These are phyloP conservation scores for Aulostomus chinensis DNA, from an alignment of 2,797 vertebrate genomes.

Conservation along the genomic window DNA sequence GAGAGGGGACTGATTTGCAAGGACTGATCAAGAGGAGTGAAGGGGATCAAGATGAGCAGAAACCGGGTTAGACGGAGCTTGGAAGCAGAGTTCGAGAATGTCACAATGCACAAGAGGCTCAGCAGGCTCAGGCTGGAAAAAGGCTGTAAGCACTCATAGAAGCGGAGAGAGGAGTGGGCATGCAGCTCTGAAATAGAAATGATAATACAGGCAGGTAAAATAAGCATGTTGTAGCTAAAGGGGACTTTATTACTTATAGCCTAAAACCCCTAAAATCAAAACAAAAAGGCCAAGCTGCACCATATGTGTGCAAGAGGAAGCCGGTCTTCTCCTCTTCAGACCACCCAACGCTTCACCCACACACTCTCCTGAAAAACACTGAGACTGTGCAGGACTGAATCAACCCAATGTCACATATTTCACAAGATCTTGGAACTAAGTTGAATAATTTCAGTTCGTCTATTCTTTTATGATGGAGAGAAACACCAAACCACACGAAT, in stretches of 20 bases:
- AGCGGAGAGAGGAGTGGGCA: slow-evolving; percentile 29
- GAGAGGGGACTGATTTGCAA: slow-evolving; percentile 56
- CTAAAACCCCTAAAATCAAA: slow-evolving; percentile 82
- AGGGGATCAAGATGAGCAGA: slow-evolving; percentile 20
- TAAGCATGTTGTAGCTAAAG: slow-evolving; percentile 82
- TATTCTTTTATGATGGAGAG: slow-evolving; percentile 47
- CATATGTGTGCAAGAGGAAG: slow-evolving; percentile 82
- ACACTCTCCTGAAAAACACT: slow-evolving; percentile 70
- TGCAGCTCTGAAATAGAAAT: slow-evolving; percentile 70
- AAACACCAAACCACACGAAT: slow-evolving; percentile 44
- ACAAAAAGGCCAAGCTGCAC: slow-evolving; percentile 81
- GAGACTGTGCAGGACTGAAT: slow-evolving; percentile 56
- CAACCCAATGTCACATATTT: slow-evolving; percentile 54
- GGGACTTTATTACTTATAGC: slow-evolving; percentile 79
- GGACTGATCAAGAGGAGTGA: slow-evolving; percentile 46
- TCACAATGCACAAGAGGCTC: slow-evolving; percentile 33
- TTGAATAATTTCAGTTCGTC: slow-evolving; percentile 51
- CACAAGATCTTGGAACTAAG: slow-evolving; percentile 41
- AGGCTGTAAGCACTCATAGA: slow-evolving; percentile 42
- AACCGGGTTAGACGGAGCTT: slow-evolving; percentile 9
- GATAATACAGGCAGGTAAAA: slow-evolving; percentile 80
- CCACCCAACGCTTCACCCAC: slow-evolving; percentile 82
- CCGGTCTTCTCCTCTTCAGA: slow-evolving; percentile 72
- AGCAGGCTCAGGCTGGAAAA: slow-evolving; percentile 37
- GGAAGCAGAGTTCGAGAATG: slow-evolving; percentile 15